phyloP scores from a whole-genome alignment of 2,113 vertebrate genomes.

The Semicossyphus pulcher region DNA sequence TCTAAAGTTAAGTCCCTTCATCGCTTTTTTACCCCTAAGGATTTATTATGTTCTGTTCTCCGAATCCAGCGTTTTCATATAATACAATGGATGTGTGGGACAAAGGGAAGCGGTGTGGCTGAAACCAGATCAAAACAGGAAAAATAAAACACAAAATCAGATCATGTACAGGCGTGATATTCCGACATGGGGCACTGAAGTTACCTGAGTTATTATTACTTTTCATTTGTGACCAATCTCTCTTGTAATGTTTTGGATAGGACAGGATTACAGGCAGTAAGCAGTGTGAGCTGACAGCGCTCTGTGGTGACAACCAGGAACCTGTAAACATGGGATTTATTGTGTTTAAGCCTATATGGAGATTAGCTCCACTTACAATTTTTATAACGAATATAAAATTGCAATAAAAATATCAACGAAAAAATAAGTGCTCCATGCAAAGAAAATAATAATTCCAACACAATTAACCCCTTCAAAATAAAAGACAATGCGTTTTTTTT shows the following conservation, averaged over 20 bases:
- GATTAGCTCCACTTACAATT: slow-evolving; percentile 61
- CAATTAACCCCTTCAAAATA: slow-evolving; percentile 31
- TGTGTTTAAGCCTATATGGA: slow-evolving; percentile 57
- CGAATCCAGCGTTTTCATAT: slow-evolving; percentile 64
- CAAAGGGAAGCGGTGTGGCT: slow-evolving; percentile 56
- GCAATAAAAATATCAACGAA: slow-evolving; percentile 66
- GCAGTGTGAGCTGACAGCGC: slow-evolving; percentile 71
- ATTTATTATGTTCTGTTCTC: slow-evolving; percentile 54
- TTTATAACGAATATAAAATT: slow-evolving; percentile 62
- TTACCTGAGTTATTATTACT: slow-evolving; percentile 86
- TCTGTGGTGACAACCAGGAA: slow-evolving; percentile 56
- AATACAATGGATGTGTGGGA: slow-evolving; percentile 67
- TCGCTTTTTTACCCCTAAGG: slow-evolving; percentile 46
- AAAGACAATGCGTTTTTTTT: slow-evolving; percentile 55
- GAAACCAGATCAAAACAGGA: slow-evolving; percentile 47
- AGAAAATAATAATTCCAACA: slow-evolving; percentile 60
- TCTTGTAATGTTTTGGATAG: slow-evolving; percentile 72
- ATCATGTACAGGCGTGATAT: slow-evolving; percentile 69
- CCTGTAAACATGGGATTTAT: slow-evolving; percentile 78
- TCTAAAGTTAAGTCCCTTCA: slow-evolving; percentile 73
- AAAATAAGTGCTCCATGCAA: slow-evolving; percentile 87
- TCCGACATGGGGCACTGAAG: slow-evolving; percentile 81
- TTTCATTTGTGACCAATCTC: slow-evolving; percentile 80
- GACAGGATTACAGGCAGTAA: slow-evolving; percentile 60
- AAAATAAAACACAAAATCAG: slow-evolving; percentile 36